These are phyloP conservation scores for Lanius ludovicianus DNA, from an alignment of 2,113 vertebrate genomes.

Conservation along the genomic window DNA sequence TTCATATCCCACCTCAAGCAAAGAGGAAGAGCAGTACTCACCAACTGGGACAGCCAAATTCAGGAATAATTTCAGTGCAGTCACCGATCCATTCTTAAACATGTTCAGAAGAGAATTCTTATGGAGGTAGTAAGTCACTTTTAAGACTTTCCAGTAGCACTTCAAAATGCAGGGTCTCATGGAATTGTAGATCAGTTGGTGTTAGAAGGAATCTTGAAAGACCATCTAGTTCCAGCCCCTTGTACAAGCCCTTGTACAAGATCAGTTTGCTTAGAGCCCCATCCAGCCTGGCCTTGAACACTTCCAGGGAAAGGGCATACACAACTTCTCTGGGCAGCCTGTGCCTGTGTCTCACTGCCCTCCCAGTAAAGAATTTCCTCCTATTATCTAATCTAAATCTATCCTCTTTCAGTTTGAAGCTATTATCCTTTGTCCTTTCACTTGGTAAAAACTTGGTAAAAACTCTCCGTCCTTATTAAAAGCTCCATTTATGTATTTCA, in stretches of 20 bases:
- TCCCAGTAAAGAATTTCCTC: neutral
- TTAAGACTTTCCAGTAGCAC: neutral
- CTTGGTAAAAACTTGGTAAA: neutral
- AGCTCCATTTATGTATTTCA: neutral
- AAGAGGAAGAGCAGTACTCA: neutral
- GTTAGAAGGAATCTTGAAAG: neutral
- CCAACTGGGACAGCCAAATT: neutral
- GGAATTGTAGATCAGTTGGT: too few relatives aligned
- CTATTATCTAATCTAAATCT: neutral
- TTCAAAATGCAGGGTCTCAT: neutral
- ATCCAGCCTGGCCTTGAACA: neutral
- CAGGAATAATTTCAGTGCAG: neutral
- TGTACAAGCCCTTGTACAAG: neutral
- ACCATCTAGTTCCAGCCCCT: fast-evolving
- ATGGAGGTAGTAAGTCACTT: neutral
- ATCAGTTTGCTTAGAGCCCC: neutral
- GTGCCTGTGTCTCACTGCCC: neutral
- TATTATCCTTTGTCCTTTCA: neutral
- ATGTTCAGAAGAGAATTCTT: neutral
- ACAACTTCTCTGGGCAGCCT: neutral
- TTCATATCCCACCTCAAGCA: fast-evolving
- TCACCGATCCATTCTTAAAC: neutral
- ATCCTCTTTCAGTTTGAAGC: neutral
- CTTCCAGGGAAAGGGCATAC: neutral
- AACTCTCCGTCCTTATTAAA: neutral